phyloP scores from a whole-genome alignment of 2,797 vertebrate species.

The Hoplostethus atlanticus region DNA sequence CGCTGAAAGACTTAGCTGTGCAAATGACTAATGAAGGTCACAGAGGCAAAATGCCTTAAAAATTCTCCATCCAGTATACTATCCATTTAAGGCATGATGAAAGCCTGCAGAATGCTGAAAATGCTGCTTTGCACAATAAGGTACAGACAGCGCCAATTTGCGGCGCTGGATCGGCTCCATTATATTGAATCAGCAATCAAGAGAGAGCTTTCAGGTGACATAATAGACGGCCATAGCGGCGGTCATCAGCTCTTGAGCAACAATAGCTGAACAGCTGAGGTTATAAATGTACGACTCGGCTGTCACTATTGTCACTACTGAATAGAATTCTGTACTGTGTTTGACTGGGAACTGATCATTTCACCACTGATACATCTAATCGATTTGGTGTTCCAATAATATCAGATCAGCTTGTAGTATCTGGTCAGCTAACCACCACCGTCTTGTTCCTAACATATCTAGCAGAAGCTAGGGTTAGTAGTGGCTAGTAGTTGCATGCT shows the following conservation, averaged over 20 bases:
- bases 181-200: constrained; percentile 5
- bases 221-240: neutral
- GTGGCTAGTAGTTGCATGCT: too few relatives aligned
- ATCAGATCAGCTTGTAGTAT: too few relatives aligned
- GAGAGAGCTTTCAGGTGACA: neutral
- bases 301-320: neutral
- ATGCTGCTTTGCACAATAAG: constrained; percentile 28
- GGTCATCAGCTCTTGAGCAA: neutral
- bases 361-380: too few relatives aligned
- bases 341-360: too few relatives aligned
- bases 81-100: neutral
- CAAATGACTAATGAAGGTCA: constrained; percentile 51
- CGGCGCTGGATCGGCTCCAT: constrained; percentile 21
- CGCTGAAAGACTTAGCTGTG: constrained; percentile 32
- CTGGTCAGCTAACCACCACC: too few relatives aligned
- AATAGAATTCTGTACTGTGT: neutral
- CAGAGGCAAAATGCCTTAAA: constrained; percentile 9
- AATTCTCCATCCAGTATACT: neutral
- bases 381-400: too few relatives aligned
- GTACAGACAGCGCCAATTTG: constrained; percentile 43
- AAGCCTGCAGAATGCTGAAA: constrained; percentile 11
- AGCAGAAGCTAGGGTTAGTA: too few relatives aligned
- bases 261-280: neutral
- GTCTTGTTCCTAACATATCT: too few relatives aligned
- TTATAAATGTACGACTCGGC: neutral